Percentiles rank a stretch among this genome's conserved stretches.
phyloP scores from a whole-genome alignment of 2,113 vertebrate species.

The Rhizomys pruinosus region DNA sequence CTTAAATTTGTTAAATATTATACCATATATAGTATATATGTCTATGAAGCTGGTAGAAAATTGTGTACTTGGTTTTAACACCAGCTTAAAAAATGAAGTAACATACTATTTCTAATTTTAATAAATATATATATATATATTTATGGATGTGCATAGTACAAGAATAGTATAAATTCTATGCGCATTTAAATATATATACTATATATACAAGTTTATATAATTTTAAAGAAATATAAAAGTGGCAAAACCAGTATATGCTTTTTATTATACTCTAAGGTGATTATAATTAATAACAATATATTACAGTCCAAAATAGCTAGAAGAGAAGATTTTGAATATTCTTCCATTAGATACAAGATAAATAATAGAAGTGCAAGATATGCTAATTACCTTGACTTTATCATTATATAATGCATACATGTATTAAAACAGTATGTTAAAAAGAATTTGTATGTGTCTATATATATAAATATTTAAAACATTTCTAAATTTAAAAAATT shows the following conservation, averaged over 20 bases:
- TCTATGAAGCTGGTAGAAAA: not conserved
- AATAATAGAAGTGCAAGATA: not conserved
- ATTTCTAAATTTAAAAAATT: constrained; percentile 56
- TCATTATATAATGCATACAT: not conserved
- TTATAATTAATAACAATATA: not conserved
- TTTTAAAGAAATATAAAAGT: not conserved
- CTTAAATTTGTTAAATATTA: not conserved
- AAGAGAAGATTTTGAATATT: not conserved
- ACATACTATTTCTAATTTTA: constrained; percentile 33
- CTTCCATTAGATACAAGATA: not conserved
- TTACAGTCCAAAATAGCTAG: not conserved
- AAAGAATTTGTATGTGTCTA: not conserved
- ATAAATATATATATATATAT: not conserved
- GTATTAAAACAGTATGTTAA: not conserved
- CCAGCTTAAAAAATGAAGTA: constrained; percentile 22
- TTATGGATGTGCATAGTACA: not conserved
- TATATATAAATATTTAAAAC: not conserved
- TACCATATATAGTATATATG: not conserved
- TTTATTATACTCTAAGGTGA: not conserved
- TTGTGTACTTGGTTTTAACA: constrained; percentile 49
- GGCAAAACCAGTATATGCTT: not conserved
- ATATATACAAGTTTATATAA: constrained; percentile 1
- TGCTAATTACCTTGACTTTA: not conserved
- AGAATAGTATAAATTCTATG: not conserved
- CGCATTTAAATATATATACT: not conserved